These are phyloP conservation scores for Acanthaster planci DNA, from an alignment of 35 echinoderm and acorn worm species.

Conservation along the genomic window DNA sequence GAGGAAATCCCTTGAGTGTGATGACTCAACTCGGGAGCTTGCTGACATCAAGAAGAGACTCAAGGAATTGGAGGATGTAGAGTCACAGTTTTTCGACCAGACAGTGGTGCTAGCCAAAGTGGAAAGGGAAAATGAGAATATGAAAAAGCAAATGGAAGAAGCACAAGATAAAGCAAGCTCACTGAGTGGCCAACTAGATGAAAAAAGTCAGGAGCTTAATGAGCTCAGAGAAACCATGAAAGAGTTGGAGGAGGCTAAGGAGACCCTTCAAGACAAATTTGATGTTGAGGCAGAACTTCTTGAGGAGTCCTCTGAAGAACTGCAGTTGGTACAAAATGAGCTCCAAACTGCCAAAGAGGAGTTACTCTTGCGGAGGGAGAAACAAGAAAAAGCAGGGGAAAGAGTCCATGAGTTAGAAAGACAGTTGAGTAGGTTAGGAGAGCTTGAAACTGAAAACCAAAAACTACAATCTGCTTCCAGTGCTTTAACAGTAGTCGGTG, in stretches of 20 bases:
- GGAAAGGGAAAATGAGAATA: conserved; percentile 43
- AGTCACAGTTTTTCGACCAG: conserved; percentile 1
- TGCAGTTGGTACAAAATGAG: conserved; percentile 26
- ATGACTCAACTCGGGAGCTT: not conserved
- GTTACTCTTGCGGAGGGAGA: not conserved
- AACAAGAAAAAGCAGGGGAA: not conserved
- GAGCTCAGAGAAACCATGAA: not conserved
- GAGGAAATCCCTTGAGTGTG: conserved; percentile 3
- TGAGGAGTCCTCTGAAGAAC: conserved; percentile 6
- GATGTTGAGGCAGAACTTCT: conserved; percentile 16
- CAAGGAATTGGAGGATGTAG: conserved; percentile 13
- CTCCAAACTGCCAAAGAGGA: conserved; percentile 7
- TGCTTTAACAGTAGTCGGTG: not conserved
- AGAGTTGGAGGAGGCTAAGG: conserved; percentile 17
- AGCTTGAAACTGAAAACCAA: not conserved
- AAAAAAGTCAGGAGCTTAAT: conserved; percentile 8
- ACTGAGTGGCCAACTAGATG: conserved; percentile 28
- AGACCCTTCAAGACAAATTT: conserved; percentile 32
- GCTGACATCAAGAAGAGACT: conserved; percentile 19
- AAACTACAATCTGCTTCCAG: not conserved
- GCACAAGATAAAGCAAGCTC: conserved; percentile 3
- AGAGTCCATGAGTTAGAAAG: conserved; percentile 17
- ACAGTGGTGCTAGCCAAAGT: conserved; percentile 24
- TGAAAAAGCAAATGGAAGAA: conserved; percentile 29
- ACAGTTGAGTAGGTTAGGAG: not conserved